phyloP scores from a whole-genome alignment of 2,888 invertebrate genomes.

The Rapana venosa region DNA sequence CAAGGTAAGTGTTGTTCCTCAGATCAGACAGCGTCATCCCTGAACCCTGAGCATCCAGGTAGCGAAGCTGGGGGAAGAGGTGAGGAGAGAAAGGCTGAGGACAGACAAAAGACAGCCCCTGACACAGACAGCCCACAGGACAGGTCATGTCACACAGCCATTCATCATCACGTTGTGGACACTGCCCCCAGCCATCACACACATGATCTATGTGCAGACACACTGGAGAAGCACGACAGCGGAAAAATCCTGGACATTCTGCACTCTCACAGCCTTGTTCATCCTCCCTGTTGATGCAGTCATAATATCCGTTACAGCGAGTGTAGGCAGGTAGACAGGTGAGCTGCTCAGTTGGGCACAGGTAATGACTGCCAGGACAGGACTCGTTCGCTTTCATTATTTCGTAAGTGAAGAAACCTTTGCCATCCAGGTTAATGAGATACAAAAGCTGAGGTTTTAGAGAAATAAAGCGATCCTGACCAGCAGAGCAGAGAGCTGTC shows the following conservation, averaged over 20 bases:
- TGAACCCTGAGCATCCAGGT: conserved; percentile 30
- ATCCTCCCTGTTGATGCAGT: conserved; percentile 25
- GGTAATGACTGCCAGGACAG: conserved; percentile 28
- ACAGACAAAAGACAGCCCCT: conserved; percentile 31
- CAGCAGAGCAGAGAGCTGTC: no score
- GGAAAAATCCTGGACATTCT: conserved; percentile 26
- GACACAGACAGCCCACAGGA: conserved; percentile 34
- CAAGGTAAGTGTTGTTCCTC: neutral
- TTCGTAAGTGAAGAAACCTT: neutral
- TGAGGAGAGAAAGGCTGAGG: neutral
- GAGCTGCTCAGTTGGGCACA: neutral
- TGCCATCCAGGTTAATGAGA: conserved; percentile 12
- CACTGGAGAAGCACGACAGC: neutral
- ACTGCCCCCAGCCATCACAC: conserved; percentile 34
- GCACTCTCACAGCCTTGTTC: conserved; percentile 13
- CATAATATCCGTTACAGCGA: conserved; percentile 22
- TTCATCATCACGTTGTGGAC: conserved; percentile 33
- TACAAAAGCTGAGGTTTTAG: no score
- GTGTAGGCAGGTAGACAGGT: conserved; percentile 27
- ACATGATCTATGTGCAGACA: conserved; percentile 22
- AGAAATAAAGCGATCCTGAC: neutral
- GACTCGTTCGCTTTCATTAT: neutral
- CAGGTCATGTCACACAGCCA: conserved; percentile 33
- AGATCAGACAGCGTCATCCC: neutral
- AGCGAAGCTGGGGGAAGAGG: conserved; percentile 14